Evolutionary conservation across 1,140 invertebrate genomes (phyloP).

Genomic region (Drosophila serrata): DNA sequence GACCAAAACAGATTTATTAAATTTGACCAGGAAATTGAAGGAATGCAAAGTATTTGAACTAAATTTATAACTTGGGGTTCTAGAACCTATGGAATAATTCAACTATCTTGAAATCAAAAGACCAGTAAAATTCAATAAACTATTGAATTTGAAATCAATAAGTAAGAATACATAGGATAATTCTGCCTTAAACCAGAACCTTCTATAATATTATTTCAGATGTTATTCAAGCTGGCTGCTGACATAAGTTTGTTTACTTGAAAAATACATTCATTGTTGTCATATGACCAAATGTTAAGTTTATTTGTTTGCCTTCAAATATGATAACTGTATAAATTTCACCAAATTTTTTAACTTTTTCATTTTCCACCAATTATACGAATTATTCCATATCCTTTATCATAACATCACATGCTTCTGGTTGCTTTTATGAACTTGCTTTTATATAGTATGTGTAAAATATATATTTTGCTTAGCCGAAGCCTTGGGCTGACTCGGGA

Average conservation of each 20-base stretch:
- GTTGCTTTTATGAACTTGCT: slow-evolving; percentile 3
- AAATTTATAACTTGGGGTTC: neutral
- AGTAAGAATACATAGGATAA: too few species aligned
- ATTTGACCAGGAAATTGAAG: slow-evolving; percentile 2
- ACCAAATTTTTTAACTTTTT: neutral
- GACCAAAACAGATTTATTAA: slow-evolving; percentile 36
- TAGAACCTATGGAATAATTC: neutral
- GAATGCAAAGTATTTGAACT: neutral
- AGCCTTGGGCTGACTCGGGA: slow-evolving; percentile 52
- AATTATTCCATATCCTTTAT: neutral
- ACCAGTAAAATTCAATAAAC: too few species aligned
- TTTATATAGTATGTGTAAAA: slow-evolving; percentile 15
- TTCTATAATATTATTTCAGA: neutral
- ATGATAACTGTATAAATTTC: neutral
- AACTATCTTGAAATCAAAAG: neutral
- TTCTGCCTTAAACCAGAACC: too few species aligned
- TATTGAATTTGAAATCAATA: too few species aligned
- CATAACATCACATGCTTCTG: neutral
- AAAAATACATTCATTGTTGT: neutral
- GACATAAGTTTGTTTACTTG: neutral
- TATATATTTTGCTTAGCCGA: slow-evolving; percentile 64
- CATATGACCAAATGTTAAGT: neutral
- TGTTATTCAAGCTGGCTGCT: too few species aligned
- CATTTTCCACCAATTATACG: neutral
- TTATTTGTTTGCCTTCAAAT: neutral